Base-by-base conservation (phyloP, 2,888 invertebrate species). In the Coelinius sp. region DNA sequence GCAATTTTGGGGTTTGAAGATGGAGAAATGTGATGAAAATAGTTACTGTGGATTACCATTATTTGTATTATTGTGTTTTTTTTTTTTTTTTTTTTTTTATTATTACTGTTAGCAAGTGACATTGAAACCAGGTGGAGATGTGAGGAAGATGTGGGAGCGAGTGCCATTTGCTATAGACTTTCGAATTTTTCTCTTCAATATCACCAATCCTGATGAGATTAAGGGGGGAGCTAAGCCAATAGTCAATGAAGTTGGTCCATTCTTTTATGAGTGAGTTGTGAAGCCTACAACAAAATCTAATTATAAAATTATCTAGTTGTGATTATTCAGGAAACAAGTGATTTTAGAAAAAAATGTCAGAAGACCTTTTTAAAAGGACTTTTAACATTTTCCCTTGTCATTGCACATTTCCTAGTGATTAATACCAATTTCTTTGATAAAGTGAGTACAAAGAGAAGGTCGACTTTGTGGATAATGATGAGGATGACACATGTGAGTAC, bases 401-500 rank as follows among this genome's bases (percentile, higher is more conserved):
- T n/a, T n/a, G n/a, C n/a, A n/a, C n/a, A n/a, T n/a, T n/a, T n/a
- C n/a, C n/a, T n/a, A n/a, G n/a, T 20, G 8, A 8, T 35, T 38
- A 3, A 63, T 35, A 68, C 27, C 38, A 63, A 53, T n/a, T 71
- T 20, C 14, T 65, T 31, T 74, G 70, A 53, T 74, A 78, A 79
- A 95, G 95, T 65, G 94, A 95, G 89, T 95, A 94, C 93, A 95
- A 95, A 83, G 91, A 93, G 78, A 96, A 96, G 87, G 91, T 93
- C 8, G 92, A 94, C 76, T 82, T 94, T 0, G 90, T 90, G 74
- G 95, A 96, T 80, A 90, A 93, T 69, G 92, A 92, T 12, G 91
- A 90, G 6, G 92, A 93, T 56, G 96, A 96, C 81, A 92, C 93
- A 0, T 90, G 95, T 2, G 91, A 91, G 0, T 96, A 93, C 84